These are phyloP conservation scores for Zaprionus africanus DNA, from an alignment of 1,140 invertebrate genomes.

Conservation along the genomic window DNA sequence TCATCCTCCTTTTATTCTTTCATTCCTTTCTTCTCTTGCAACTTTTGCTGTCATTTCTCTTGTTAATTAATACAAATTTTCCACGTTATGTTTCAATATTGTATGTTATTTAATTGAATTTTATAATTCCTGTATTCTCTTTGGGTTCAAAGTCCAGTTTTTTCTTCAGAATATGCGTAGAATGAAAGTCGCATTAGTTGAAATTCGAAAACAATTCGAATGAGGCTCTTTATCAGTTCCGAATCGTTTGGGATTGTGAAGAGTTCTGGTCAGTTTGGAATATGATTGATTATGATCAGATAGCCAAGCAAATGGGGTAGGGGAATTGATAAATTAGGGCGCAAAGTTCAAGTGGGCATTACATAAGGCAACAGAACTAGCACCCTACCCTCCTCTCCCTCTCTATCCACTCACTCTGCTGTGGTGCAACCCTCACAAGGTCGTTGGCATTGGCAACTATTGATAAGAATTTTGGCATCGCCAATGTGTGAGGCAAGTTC, in stretches of 20 bases:
- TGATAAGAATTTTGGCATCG: slow-evolving; percentile 58
- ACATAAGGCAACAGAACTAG: slow-evolving; percentile 30
- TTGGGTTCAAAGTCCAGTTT: background rate
- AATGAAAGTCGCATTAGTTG: background rate
- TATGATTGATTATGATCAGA: slow-evolving; percentile 34
- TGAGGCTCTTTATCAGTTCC: background rate
- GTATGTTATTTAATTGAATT: background rate
- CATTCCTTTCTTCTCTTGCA: background rate
- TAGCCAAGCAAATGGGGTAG: background rate
- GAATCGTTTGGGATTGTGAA: slow-evolving; percentile 12
- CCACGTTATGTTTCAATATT: background rate
- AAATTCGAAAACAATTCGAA: background rate
- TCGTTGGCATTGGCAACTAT: slow-evolving; percentile 51
- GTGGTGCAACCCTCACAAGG: slow-evolving; percentile 47
- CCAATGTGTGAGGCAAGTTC: slow-evolving; percentile 12
- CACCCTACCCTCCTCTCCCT: background rate
- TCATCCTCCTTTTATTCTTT: background rate
- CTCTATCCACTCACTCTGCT: background rate
- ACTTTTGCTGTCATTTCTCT: background rate
- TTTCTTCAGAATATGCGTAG: background rate
- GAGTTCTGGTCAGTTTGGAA: slow-evolving; percentile 19
- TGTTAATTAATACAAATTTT: background rate
- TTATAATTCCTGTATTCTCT: background rate
- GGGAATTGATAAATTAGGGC: slow-evolving; percentile 19
- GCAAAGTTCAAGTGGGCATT: slow-evolving; percentile 24